Evolutionary conservation across 2,888 invertebrate species (phyloP).

Genomic region (Choreutis nemorana): DNA sequence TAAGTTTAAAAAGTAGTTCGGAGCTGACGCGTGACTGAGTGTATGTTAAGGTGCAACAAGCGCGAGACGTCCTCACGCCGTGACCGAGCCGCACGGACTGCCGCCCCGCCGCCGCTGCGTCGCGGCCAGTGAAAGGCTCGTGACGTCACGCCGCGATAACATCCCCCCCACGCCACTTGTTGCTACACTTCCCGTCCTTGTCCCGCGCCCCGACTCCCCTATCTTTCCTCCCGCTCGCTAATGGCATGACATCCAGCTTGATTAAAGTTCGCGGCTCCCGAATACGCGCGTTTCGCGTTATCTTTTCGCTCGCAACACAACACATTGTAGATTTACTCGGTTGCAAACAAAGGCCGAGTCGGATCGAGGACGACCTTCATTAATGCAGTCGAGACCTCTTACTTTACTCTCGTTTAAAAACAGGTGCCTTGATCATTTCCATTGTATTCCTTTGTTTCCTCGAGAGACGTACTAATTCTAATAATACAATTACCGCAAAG

Average conservation of each 20-base stretch:
- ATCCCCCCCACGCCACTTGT: slow-evolving; percentile 41
- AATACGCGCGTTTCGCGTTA: slow-evolving; percentile 20
- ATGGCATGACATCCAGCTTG: slow-evolving; percentile 34
- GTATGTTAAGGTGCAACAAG: slow-evolving; percentile 38
- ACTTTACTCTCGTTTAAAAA: slow-evolving; percentile 1
- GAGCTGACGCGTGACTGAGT: slow-evolving; percentile 36
- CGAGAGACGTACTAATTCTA: no score
- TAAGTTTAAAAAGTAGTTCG: no score
- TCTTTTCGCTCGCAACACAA: slow-evolving; percentile 23
- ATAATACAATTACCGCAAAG: no score
- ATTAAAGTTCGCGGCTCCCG: slow-evolving; percentile 26
- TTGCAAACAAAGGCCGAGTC: no score
- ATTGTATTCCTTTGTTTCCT: neutral
- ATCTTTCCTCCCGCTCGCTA: slow-evolving; percentile 35
- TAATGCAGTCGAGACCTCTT: slow-evolving; percentile 1
- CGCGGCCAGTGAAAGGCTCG: slow-evolving; percentile 58
- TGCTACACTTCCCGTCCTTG: slow-evolving; percentile 39
- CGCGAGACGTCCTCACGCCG: slow-evolving; percentile 54
- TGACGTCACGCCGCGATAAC: slow-evolving; percentile 70
- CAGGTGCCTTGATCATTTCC: slow-evolving; percentile 1
- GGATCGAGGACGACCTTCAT: no score
- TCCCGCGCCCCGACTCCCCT: slow-evolving; percentile 22
- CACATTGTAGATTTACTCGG: no score
- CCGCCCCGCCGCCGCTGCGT: slow-evolving; percentile 30
- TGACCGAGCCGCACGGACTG: slow-evolving; percentile 65